These are phyloP conservation scores for Germaria angustata DNA, from an alignment of 2,888 invertebrate genomes.

Conservation along the genomic window DNA sequence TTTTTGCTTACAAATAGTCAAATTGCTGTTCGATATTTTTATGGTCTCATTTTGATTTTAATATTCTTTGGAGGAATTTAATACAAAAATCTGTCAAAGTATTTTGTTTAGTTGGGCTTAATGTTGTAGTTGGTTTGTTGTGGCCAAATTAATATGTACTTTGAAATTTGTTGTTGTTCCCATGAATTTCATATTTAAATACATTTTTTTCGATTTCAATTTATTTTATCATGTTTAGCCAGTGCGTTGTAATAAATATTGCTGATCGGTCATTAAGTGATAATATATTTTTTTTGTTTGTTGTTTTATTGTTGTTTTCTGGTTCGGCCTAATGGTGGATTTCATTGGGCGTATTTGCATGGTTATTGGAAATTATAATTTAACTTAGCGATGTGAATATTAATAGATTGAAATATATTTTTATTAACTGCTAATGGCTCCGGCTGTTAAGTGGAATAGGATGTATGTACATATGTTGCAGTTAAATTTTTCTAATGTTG, in stretches of 20 bases:
- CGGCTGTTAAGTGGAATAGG: neutral
- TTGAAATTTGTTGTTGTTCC: neutral
- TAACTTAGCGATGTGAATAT: neutral
- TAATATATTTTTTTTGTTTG: conserved; percentile 18
- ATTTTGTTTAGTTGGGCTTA: conserved; percentile 22
- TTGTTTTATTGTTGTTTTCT: neutral
- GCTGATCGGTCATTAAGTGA: conserved; percentile 25
- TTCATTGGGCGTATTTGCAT: neutral
- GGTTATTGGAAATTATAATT: neutral
- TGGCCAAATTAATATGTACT: neutral
- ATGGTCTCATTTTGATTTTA: neutral
- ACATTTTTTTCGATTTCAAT: conserved; percentile 14
- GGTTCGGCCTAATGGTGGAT: neutral
- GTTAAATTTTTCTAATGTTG: too few relatives aligned
- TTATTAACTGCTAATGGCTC: neutral
- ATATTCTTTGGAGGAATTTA: conserved; percentile 4
- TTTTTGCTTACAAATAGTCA: neutral
- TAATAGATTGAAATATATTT: too few relatives aligned
- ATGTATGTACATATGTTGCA: too few relatives aligned
- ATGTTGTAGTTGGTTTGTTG: neutral
- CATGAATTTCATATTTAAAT: neutral
- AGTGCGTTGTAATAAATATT: conserved; percentile 24
- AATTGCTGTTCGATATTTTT: conserved; percentile 33
- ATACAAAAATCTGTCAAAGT: conserved; percentile 49
- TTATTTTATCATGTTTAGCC: conserved; percentile 8